phyloP scores from a whole-genome alignment of 23 tunicate genomes.

The Diplosoma virens region DNA sequence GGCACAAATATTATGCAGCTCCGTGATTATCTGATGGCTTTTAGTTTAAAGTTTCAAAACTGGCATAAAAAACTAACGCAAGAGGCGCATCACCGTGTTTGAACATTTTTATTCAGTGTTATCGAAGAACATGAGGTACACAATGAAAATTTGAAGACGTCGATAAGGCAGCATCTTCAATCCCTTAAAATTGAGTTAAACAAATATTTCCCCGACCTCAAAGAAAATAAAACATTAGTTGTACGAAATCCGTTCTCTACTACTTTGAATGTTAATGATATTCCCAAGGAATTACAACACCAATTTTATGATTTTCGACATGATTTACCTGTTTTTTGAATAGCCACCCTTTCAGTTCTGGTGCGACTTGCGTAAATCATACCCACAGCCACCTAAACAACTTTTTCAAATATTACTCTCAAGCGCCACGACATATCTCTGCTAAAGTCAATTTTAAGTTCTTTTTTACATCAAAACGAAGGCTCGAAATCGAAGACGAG shows the following conservation, averaged over 20 bases:
- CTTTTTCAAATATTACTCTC: slow-evolving; percentile 26
- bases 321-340: neutral
- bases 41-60: neutral
- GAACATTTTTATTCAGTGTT: neutral
- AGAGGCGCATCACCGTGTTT: neutral
- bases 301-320: no score
- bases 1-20: neutral
- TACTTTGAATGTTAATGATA: slow-evolving; percentile 1
- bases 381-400: neutral
- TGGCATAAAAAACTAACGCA: neutral
- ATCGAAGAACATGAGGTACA: neutral
- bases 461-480: slow-evolving; percentile 46
- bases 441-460: slow-evolving; percentile 42
- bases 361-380: neutral
- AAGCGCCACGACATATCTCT: slow-evolving; percentile 22
- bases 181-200: neutral
- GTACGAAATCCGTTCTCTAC: slow-evolving; percentile 13
- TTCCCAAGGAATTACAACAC: no score
- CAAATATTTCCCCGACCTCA: neutral
- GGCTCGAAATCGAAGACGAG: slow-evolving; percentile 28
- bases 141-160: neutral
- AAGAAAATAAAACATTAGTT: no score
- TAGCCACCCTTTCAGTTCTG: neutral
- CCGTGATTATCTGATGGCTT: neutral
- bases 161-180: neutral